These are phyloP conservation scores for Parambassis ranga DNA, from an alignment of 2,797 vertebrate species.

Conservation along the genomic window DNA sequence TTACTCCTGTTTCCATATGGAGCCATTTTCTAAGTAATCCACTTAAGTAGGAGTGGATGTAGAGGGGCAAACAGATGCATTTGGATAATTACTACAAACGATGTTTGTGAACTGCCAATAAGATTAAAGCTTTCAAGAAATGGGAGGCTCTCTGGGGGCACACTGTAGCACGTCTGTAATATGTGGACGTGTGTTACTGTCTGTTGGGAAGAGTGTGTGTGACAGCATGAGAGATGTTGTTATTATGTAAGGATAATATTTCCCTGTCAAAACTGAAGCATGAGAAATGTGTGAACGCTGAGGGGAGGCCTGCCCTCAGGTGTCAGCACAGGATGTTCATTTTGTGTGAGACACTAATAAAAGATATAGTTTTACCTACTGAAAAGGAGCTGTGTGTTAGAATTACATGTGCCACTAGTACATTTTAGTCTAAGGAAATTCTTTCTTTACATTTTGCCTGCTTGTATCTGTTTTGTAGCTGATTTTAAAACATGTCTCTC, in stretches of 20 bases:
- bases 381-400: too few species aligned
- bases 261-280: conserved; percentile 5
- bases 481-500: background rate
- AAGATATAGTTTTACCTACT: too few species aligned
- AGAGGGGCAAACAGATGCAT: conserved; percentile 43
- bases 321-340: background rate
- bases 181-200: background rate
- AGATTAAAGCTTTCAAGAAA: conserved; percentile 50
- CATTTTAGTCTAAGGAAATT: too few species aligned
- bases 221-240: conserved; percentile 9
- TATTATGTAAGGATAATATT: background rate
- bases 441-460: too few species aligned
- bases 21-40: conserved; percentile 34
- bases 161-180: background rate
- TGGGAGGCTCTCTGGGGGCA: background rate
- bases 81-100: conserved; percentile 51
- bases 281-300: conserved; percentile 14
- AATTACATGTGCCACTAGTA: too few species aligned
- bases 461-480: background rate
- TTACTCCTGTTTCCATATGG: background rate
- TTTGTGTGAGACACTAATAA: background rate
- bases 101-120: conserved; percentile 41
- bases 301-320: conserved; percentile 3
- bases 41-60: conserved; percentile 40
- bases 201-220: background rate